Evolutionary conservation across 2,113 vertebrate species (phyloP), one percentile per base, ranked within the genome.

Genomic region (Thunnus thynnus): DNA sequence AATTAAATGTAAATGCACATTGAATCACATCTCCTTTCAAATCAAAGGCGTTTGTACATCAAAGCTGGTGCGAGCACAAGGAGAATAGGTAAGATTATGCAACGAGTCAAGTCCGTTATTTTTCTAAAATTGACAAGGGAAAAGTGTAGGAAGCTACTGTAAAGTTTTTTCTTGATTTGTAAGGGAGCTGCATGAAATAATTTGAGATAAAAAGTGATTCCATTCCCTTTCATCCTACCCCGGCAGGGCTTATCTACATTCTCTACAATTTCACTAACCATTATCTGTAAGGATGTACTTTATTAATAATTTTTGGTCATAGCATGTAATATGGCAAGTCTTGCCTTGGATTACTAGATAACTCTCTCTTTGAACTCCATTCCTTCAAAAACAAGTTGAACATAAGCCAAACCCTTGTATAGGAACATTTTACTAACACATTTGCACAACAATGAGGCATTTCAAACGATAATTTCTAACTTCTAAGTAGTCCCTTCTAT

Each of bases 31-130:
- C 25, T 70, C 16, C 56, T 70, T 66, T 54, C 25, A 80, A 67
- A 58, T 78, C 48, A 68, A 66, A 86, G 12, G 6, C 70, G 51
- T 71, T 61, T 58, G 20, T 75, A 64, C 61, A 76, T 82, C 65
- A 79, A 76, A 78, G 57, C 72, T 32, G 36, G 18, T 44, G 25
- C 41, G 54, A 51, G 64, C 55, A 68, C 2, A n/a, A n/a, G 27
- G n/a, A 76, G 17, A 20, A 77, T 11, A 20, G 58, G 22, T 16
- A 27, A 73, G 30, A 58, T 62, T 52, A 72, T 50, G 30, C 2
- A 72, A 72, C 16, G 4, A 56, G 56, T 76, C 18, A 56, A 46
- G 32, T 60, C 50, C n/a, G 36, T 61, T 14, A 44, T 48, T 41
- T 16, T 27, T 30, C 5, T 22, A 3, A 48, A 71, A 30, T 0